These are phyloP conservation scores for Ceriagrion tenellum DNA, from an alignment of 2,888 invertebrate species.

Conservation along the genomic window DNA sequence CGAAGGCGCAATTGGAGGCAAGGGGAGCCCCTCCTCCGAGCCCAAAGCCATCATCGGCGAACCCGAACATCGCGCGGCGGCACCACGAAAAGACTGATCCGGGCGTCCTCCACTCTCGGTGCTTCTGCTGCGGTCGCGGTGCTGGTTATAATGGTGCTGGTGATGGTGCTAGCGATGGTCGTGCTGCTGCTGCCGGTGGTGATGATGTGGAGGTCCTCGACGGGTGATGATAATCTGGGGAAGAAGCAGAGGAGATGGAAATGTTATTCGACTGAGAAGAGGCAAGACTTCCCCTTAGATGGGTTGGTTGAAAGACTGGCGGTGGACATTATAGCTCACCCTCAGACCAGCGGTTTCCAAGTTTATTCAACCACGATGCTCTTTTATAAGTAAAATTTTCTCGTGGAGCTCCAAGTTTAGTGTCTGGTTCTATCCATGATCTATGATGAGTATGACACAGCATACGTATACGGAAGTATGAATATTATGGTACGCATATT, in stretches of 20 bases:
- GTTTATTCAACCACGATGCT: too few relatives aligned
- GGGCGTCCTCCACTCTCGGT: background rate
- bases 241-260: background rate
- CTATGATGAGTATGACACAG: too few relatives aligned
- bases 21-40: constrained; percentile 77
- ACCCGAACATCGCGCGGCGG: constrained; percentile 73
- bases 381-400: too few relatives aligned
- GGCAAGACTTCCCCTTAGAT: too few relatives aligned
- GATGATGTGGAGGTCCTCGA: background rate
- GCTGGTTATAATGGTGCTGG: background rate
- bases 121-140: background rate
- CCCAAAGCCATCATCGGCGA: constrained; percentile 74
- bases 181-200: constrained; percentile 12
- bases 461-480: too few relatives aligned
- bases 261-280: background rate
- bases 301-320: too few relatives aligned
- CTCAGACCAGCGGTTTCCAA: too few relatives aligned
- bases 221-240: background rate
- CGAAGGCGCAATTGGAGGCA: constrained; percentile 76
- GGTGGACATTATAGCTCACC: too few relatives aligned
- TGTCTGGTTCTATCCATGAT: too few relatives aligned
- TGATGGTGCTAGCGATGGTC: background rate
- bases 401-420: too few relatives aligned
- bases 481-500: too few relatives aligned
- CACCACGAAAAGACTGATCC: background rate